phyloP scores from a whole-genome alignment of 2,888 invertebrate species.

The Chymomyza fuscimana region DNA sequence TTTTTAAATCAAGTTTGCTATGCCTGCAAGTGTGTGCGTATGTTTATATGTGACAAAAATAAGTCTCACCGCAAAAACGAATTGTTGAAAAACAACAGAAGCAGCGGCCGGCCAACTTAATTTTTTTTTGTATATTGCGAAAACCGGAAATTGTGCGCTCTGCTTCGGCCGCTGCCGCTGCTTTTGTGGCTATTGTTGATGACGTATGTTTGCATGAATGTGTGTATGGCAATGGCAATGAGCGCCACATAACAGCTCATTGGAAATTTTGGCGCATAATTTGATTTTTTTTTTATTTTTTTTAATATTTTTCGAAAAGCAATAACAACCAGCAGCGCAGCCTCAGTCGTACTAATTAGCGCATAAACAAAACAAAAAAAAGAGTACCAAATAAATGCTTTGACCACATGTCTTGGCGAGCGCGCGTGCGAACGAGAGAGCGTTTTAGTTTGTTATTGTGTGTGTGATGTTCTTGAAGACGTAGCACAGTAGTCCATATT shows the following conservation, averaged over 20 bases:
- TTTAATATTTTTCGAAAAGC: constrained; percentile 1
- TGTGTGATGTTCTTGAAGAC: constrained; percentile 23
- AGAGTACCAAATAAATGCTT: constrained; percentile 34
- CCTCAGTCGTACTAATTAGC: constrained; percentile 61
- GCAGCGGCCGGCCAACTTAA: constrained; percentile 39
- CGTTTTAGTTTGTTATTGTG: constrained; percentile 18
- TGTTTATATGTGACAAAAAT: constrained; percentile 60
- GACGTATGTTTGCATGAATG: constrained; percentile 48
- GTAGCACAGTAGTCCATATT: no score
- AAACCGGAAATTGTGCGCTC: constrained; percentile 68
- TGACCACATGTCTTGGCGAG: constrained; percentile 63
- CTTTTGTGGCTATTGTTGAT: constrained; percentile 53
- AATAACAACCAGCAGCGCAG: background rate
- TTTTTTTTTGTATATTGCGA: constrained; percentile 38
- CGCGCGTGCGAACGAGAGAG: constrained; percentile 49
- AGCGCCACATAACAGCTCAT: constrained; percentile 28
- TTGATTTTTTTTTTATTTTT: constrained; percentile 14
- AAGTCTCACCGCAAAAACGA: constrained; percentile 61
- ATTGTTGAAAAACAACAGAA: constrained; percentile 55
- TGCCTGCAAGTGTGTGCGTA: constrained; percentile 9
- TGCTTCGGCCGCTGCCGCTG: background rate
- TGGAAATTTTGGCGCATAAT: constrained; percentile 64
- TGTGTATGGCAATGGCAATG: background rate
- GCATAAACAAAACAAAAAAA: constrained; percentile 16
- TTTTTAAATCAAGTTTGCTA: constrained; percentile 64